Evolutionary conservation across 2,113 vertebrate genomes (phyloP).

Genomic region (Nymphicus hollandicus): DNA sequence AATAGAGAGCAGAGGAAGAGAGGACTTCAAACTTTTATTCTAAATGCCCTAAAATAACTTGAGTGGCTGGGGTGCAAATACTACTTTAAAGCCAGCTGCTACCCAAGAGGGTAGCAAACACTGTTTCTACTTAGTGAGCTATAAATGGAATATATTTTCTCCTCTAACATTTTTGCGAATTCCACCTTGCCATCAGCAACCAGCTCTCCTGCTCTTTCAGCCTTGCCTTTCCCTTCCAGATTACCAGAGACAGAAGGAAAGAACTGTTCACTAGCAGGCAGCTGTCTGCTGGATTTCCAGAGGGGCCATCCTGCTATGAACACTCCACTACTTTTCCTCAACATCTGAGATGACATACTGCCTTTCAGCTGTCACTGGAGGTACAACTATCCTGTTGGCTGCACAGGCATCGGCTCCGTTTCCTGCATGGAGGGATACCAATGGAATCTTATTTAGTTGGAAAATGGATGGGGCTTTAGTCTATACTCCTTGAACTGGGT

Average conservation of each 20-base stretch:
- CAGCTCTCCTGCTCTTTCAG: not conserved
- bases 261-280: conserved; percentile 89
- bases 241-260: conserved; percentile 96
- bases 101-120: not conserved
- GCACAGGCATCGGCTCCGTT: not conserved
- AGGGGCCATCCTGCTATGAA: not conserved
- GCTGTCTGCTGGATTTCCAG: not conserved
- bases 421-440: not conserved
- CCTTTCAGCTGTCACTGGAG: not conserved
- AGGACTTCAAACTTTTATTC: not conserved
- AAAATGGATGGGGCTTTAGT: not conserved
- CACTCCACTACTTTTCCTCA: not conserved
- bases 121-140: not conserved
- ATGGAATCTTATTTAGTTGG: not conserved
- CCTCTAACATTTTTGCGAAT: not conserved
- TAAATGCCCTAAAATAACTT: not conserved
- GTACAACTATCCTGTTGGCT: not conserved
- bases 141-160: not conserved
- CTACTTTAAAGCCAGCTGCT: not conserved
- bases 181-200: not conserved
- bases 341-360: not conserved
- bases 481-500: not conserved
- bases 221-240: conserved; percentile 72
- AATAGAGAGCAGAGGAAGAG: not conserved
- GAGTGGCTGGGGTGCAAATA: not conserved